These are phyloP conservation scores for Taxidea taxus DNA, from an alignment of 2,113 vertebrate genomes.

Conservation along the genomic window DNA sequence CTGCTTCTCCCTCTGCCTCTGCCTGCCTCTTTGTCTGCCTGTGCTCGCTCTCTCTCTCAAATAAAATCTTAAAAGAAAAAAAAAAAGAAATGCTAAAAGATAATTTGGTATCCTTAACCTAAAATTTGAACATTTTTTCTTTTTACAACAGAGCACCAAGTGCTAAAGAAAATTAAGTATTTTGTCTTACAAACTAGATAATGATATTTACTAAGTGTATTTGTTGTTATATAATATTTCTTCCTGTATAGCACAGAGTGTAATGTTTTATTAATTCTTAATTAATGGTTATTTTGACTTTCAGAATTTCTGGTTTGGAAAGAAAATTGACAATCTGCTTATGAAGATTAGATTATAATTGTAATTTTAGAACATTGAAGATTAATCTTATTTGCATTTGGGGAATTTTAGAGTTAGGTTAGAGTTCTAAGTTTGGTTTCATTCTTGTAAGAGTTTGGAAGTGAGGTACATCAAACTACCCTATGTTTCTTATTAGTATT, in stretches of 20 bases:
- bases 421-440: neutral
- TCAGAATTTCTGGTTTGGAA: slow-evolving; percentile 27
- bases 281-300: slow-evolving; percentile 11
- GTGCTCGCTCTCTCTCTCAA: too few relatives aligned
- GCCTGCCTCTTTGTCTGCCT: too few relatives aligned
- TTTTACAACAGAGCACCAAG: neutral
- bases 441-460: neutral
- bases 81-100: slow-evolving; percentile 48
- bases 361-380: slow-evolving; percentile 20
- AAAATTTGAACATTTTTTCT: neutral
- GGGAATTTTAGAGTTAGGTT: neutral
- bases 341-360: neutral
- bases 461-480: neutral
- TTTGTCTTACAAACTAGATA: slow-evolving; percentile 28
- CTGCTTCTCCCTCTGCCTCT: too few relatives aligned
- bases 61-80: too few relatives aligned
- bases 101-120: slow-evolving; percentile 10
- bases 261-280: slow-evolving; percentile 28
- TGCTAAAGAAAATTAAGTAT: neutral
- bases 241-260: neutral
- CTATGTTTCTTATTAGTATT: neutral
- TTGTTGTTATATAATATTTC: neutral
- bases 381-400: slow-evolving; percentile 28
- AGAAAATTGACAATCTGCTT: neutral
- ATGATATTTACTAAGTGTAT: neutral